These are phyloP conservation scores for Python bivittatus DNA, from an alignment of 2,113 vertebrate genomes.

Conservation along the genomic window DNA sequence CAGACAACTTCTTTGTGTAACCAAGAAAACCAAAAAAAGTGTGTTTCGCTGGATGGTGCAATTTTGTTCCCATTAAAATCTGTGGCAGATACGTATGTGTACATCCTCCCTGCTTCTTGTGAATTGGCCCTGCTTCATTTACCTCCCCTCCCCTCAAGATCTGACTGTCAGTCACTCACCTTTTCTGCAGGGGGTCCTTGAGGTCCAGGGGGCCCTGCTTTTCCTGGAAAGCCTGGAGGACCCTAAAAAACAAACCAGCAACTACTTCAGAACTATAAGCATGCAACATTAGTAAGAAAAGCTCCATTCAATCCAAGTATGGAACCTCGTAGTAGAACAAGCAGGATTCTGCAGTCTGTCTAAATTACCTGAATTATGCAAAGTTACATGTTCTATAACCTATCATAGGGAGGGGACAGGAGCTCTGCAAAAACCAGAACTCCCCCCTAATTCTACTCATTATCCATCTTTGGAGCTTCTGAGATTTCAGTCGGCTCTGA, in stretches of 20 bases:
- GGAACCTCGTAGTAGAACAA: neutral
- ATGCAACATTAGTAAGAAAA: neutral
- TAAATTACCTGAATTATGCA: neutral
- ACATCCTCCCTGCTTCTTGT: too few relatives aligned
- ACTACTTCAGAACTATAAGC: too few relatives aligned
- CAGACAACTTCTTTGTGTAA: neutral
- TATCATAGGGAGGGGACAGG: too few relatives aligned
- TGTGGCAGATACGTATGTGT: neutral
- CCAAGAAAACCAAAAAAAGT: neutral
- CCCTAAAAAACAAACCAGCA: conserved; percentile 73
- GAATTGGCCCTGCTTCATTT: neutral
- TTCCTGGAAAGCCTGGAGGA: conserved; percentile 85
- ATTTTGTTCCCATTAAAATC: neutral
- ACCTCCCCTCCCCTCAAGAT: neutral
- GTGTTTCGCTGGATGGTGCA: neutral
- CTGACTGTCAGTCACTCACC: conserved; percentile 61
- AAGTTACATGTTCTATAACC: neutral
- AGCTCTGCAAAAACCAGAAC: neutral
- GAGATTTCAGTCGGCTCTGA: neutral
- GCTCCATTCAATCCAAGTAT: neutral
- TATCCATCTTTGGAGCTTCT: neutral
- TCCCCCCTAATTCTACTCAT: neutral
- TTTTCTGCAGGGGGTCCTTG: conserved; percentile 85
- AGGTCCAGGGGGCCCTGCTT: conserved; percentile 80
- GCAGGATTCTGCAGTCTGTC: neutral